Conservation (phyloP, 2,113 vertebrate species). For the Vulpes lagopus region DNA sequence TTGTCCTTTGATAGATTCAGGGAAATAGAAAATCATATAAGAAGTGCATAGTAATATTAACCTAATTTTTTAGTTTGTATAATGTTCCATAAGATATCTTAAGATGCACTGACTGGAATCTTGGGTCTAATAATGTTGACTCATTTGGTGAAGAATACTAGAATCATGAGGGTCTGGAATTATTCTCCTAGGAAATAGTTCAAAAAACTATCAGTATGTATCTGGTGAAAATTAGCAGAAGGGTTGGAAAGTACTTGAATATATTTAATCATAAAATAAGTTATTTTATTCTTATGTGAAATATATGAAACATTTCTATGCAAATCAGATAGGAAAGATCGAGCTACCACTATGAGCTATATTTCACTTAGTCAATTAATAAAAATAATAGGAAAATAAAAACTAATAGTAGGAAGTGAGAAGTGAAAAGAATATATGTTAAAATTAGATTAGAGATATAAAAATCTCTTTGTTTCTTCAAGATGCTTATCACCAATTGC, state of each 20-base stretch:
- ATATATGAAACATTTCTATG: background rate
- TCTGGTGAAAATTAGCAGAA: background rate
- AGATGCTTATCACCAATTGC: background rate
- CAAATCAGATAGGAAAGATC: background rate
- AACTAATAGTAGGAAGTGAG: background rate
- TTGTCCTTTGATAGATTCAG: conserved; percentile 9
- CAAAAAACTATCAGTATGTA: background rate
- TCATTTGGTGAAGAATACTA: conserved; percentile 5
- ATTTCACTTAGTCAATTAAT: background rate
- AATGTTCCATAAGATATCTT: background rate
- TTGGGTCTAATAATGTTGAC: background rate
- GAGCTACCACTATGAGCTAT: background rate
- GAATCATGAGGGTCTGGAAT: background rate
- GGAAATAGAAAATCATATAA: conserved; percentile 17
- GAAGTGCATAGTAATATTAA: background rate
- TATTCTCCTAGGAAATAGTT: background rate
- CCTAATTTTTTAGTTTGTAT: background rate
- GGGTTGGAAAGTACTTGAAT: background rate
- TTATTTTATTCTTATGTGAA: background rate
- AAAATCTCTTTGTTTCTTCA: background rate
- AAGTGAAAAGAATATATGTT: background rate
- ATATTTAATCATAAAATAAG: conserved; percentile 1
- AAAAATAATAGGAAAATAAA: conserved; percentile 7
- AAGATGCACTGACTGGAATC: background rate
- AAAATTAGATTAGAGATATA: background rate